phyloP scores from a whole-genome alignment of 2,888 invertebrate genomes.

The Mimas tiliae region DNA sequence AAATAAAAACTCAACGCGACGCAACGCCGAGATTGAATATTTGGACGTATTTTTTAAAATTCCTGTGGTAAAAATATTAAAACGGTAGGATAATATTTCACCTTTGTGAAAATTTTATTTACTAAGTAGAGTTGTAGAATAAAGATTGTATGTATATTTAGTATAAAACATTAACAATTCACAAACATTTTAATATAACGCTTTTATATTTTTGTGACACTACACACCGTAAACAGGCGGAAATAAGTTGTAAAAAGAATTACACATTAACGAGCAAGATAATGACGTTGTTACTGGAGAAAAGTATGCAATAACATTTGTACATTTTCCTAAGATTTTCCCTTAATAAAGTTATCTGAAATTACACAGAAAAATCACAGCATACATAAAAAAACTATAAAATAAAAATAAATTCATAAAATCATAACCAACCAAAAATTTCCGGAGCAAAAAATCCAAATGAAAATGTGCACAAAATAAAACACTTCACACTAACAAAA shows the following conservation, averaged over 20 bases:
- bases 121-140: background rate
- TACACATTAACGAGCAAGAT: slow-evolving; percentile 16
- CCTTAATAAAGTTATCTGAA: background rate
- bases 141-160: no score
- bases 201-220: slow-evolving; percentile 1
- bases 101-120: background rate
- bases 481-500: slow-evolving; percentile 78
- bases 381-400: slow-evolving; percentile 32
- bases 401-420: slow-evolving; percentile 52
- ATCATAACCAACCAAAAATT: slow-evolving; percentile 78
- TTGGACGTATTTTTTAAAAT: background rate
- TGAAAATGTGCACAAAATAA: slow-evolving; percentile 78
- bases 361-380: background rate
- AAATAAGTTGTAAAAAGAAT: slow-evolving; percentile 21
- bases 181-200: background rate
- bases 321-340: background rate
- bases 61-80: no score
- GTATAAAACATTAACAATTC: no score
- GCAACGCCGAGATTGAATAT: slow-evolving; percentile 1
- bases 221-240: slow-evolving; percentile 12
- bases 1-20: slow-evolving; percentile 31
- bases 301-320: background rate
- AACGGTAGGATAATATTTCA: background rate
- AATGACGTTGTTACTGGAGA: slow-evolving; percentile 3
- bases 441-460: slow-evolving; percentile 83